These are phyloP conservation scores for Ianthella basta DNA, from an alignment of 37 sponge, comb jelly and placozoan genomes.

Conservation along the genomic window DNA sequence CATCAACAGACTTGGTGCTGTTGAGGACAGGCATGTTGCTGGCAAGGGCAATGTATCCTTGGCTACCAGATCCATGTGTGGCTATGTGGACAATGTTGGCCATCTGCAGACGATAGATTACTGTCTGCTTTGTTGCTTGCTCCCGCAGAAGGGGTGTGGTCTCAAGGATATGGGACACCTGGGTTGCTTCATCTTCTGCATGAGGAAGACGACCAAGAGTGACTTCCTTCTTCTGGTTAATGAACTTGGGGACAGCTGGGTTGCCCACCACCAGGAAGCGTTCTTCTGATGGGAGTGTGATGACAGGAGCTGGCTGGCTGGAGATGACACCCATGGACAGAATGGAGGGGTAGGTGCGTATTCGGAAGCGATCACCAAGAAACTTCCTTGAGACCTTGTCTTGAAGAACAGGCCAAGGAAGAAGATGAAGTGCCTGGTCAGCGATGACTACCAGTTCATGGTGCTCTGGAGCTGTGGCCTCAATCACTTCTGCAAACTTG, in stretches of 20 bases:
- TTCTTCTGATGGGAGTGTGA: slow-evolving; percentile 31
- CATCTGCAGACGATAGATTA: slow-evolving; percentile 39
- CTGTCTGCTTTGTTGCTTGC: slow-evolving; percentile 66
- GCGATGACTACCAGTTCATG: slow-evolving; percentile 49
- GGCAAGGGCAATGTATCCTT: slow-evolving; percentile 72
- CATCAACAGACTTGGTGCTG: slow-evolving; percentile 20
- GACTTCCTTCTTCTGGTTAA: slow-evolving; percentile 40
- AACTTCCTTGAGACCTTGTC: slow-evolving; percentile 30
- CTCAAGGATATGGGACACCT: slow-evolving; percentile 54
- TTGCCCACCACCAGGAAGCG: slow-evolving; percentile 65
- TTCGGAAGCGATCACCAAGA: slow-evolving; percentile 57
- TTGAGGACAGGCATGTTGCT: slow-evolving; percentile 8
- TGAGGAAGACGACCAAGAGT: slow-evolving; percentile 66
- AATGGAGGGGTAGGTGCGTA: slow-evolving; percentile 62
- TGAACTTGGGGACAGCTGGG: slow-evolving; percentile 67
- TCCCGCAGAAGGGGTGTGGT: slow-evolving; percentile 62
- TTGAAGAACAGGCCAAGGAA: slow-evolving; percentile 57
- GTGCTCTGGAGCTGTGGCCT: not conserved
- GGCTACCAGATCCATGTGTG: slow-evolving; percentile 66
- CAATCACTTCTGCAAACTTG: slow-evolving; percentile 40
- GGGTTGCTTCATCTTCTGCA: slow-evolving; percentile 69
- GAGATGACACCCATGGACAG: slow-evolving; percentile 60
- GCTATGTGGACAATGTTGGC: slow-evolving; percentile 81
- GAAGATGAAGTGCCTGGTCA: slow-evolving; percentile 61
- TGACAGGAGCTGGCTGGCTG: not conserved